A percentile compares a stretch with the other conserved stretches of the same genome.
Evolutionary conservation across 2,888 invertebrate genomes (phyloP).

Genomic region (Nomada hirtipes): DNA sequence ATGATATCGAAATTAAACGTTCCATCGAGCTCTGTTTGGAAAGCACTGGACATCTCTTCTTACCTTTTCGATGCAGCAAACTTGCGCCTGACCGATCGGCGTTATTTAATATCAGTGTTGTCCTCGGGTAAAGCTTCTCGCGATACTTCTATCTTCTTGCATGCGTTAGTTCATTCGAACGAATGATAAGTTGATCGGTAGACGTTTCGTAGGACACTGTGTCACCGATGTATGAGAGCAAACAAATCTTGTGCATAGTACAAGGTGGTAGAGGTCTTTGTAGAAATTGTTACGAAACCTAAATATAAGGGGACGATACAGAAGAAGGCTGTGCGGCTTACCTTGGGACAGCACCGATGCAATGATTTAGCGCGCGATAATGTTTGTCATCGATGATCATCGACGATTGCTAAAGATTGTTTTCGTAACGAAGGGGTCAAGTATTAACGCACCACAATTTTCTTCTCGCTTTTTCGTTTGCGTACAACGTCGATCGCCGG

Average conservation of each 20-base stretch:
- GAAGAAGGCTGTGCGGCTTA: not conserved
- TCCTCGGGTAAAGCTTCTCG: not conserved
- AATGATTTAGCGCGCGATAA: not conserved
- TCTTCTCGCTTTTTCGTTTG: not conserved
- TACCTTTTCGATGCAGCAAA: constrained; percentile 11
- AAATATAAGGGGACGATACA: too few species aligned
- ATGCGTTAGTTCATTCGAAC: not conserved
- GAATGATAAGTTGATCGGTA: too few species aligned
- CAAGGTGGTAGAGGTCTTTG: too few species aligned
- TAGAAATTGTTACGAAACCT: too few species aligned
- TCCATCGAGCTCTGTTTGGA: not conserved
- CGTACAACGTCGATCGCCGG: constrained; percentile 44
- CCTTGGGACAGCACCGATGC: not conserved
- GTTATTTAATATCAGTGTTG: constrained; percentile 1
- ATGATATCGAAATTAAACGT: not conserved
- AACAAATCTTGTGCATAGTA: too few species aligned
- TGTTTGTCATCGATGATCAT: not conserved
- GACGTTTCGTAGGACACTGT: too few species aligned
- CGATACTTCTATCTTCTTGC: not conserved
- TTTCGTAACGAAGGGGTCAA: constrained; percentile 2
- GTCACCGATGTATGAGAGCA: too few species aligned
- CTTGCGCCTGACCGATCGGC: not conserved
- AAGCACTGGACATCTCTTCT: constrained; percentile 11
- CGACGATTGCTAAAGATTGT: not conserved
- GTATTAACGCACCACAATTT: not conserved